Base-by-base conservation (phyloP, 2,113 vertebrate species). In the Sphaerodactylus townsendi region DNA sequence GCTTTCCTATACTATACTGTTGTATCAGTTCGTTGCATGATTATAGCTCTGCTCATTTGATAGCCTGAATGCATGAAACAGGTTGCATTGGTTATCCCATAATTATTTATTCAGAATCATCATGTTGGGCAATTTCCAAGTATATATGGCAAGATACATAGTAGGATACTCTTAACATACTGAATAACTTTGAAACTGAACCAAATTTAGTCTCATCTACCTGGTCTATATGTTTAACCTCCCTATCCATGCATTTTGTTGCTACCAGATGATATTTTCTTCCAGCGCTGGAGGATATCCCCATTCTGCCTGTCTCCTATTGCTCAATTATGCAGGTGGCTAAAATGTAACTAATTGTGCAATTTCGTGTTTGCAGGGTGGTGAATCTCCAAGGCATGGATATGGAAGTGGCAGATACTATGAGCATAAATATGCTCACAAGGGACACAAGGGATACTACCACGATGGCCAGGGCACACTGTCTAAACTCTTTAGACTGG, bases 401-500 rank as follows among this genome's bases (percentile, higher is more conserved):
- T 96, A 97, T 0, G 96, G 95, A 25, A 95, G 96, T 0, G 94
- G 95, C 92, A 93, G 94, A 92, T 95, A 93, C 66, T 95, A 95
- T 17, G 95, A 96, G 93, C 95, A 95, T 77, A 97, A 95, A 94
- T 95, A 96, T 82, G 88, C 95, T 88, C 95, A 97, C 90, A 98
- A 98, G 96, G 97, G 96, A 87, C 96, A 98, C 94, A 98, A 97
- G 96, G 97, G 97, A 90, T 94, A 95, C 79, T 95, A 96, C 46
- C 96, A 97, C 90, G 98, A 98, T 44, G 97, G 97, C 92, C 98
- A 98, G 95, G 97, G 98, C 84, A 95, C 97, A 89, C 97, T 99
- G 94, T 98, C 98, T 95, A 98, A 91, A 96, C 97, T 99, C 97
- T 99, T 99, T 97, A 99, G 97, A 96, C 98, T 98, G 98, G 99